Percentiles rank a stretch among this genome's conserved stretches.
These are phyloP conservation scores for Trochalopteron elliotii DNA, from an alignment of 2,113 vertebrate species.

Conservation along the genomic window DNA sequence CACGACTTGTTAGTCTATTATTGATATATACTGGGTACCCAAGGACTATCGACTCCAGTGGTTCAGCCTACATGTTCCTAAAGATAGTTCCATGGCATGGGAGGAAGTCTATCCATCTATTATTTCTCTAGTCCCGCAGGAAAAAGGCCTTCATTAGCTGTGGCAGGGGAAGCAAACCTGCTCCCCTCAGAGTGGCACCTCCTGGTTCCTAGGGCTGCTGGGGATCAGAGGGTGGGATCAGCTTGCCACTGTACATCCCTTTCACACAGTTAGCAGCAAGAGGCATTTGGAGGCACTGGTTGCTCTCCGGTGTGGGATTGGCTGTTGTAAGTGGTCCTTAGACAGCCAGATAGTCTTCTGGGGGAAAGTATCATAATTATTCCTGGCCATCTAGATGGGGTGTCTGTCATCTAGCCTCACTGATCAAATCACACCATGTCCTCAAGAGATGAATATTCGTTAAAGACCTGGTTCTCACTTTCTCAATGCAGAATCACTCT, in stretches of 20 bases:
- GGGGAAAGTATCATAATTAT: neutral
- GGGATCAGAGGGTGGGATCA: neutral
- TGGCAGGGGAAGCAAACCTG: neutral
- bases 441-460: neutral
- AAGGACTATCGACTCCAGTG: accelerated
- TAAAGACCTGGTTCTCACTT: neutral
- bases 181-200: neutral
- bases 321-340: neutral
- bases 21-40: neutral
- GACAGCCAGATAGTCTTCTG: neutral
- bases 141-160: neutral
- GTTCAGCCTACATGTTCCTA: neutral
- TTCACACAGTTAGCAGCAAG: neutral
- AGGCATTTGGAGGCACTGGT: neutral
- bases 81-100: neutral
- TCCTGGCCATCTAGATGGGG: neutral
- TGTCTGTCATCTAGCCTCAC: neutral
- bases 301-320: neutral
- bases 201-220: neutral
- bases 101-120: neutral
- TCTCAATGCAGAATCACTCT: neutral
- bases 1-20: neutral
- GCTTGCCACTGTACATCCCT: neutral
- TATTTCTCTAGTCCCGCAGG: neutral
- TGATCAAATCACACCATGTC: neutral